Percentiles rank a stretch among this genome's conserved stretches.
Conservation (phyloP, 2,797 vertebrate species). For the Arnoldichthys spilopterus region DNA sequence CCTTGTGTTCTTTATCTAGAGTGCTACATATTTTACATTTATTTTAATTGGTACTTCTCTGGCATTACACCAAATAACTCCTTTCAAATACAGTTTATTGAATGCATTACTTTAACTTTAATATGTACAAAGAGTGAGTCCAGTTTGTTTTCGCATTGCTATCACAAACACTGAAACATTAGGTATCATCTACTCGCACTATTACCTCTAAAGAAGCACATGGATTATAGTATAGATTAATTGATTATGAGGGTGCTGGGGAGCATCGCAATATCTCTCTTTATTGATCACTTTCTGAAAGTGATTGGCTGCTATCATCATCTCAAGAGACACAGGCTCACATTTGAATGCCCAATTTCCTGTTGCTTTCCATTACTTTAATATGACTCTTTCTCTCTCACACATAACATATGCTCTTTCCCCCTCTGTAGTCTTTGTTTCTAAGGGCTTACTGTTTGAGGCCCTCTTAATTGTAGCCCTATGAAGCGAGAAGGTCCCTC, state of each 20-base stretch:
- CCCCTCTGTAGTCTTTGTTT: constrained; percentile 54
- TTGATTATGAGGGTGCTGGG: constrained; percentile 76
- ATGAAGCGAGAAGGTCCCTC: constrained; percentile 70
- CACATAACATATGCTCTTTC: background rate
- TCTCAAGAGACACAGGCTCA: constrained; percentile 58
- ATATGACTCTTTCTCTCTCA: constrained; percentile 37
- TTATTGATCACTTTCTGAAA: constrained; percentile 81
- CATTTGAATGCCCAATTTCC: constrained; percentile 71
- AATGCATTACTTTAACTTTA: background rate
- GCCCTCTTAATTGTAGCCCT: constrained; percentile 74
- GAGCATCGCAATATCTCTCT: constrained; percentile 79
- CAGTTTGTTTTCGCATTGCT: background rate
- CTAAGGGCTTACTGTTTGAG: constrained; percentile 64
- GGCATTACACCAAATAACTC: no score
- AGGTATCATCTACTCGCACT: constrained; percentile 50
- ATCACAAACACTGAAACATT: constrained; percentile 53
- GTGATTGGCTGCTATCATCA: constrained; percentile 73
- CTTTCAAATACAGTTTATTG: background rate
- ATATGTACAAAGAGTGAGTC: background rate
- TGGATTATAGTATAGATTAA: constrained; percentile 80
- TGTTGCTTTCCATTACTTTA: constrained; percentile 56
- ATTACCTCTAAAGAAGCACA: constrained; percentile 57
- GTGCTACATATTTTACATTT: no score
- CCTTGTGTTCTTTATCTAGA: background rate
- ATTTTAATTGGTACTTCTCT: no score